Evolutionary conservation across 2,888 invertebrate species (phyloP).

Genomic region (Caenorhabditis sinica): DNA sequence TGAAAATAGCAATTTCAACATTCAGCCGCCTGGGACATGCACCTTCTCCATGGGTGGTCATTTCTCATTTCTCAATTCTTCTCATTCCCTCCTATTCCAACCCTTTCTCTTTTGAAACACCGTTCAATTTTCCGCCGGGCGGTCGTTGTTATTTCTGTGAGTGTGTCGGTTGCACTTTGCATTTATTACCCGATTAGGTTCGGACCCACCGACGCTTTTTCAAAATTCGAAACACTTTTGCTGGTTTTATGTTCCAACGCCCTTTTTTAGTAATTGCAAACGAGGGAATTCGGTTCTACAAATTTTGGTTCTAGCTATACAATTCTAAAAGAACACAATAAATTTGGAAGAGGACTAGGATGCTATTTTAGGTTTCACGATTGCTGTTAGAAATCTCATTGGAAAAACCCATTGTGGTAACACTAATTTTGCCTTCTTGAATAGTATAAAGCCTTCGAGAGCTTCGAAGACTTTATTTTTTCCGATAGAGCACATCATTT

Average conservation of each 20-base stretch:
- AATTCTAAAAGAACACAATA: slow-evolving; percentile 51
- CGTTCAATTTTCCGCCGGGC: slow-evolving; percentile 45
- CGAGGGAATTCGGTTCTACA: neutral
- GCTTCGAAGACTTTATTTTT: no score
- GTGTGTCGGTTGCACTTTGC: slow-evolving; percentile 39
- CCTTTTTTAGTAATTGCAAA: slow-evolving; percentile 32
- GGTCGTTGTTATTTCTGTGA: slow-evolving; percentile 13
- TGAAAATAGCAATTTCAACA: slow-evolving; percentile 32
- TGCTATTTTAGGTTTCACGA: slow-evolving; percentile 38
- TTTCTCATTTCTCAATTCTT: slow-evolving; percentile 54
- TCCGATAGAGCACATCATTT: no score
- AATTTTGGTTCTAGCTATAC: slow-evolving; percentile 6
- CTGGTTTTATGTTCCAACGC: slow-evolving; percentile 27
- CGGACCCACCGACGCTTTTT: neutral
- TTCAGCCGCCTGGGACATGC: slow-evolving; percentile 31
- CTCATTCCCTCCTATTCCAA: neutral
- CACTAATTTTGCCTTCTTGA: no score
- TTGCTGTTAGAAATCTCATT: slow-evolving; percentile 23
- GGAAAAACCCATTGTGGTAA: no score
- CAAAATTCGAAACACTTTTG: slow-evolving; percentile 15
- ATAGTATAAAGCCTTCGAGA: no score
- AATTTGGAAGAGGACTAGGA: neutral
- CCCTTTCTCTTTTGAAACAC: slow-evolving; percentile 53
- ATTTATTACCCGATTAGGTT: slow-evolving; percentile 55
- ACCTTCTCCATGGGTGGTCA: slow-evolving; percentile 60